Evolutionary conservation across 2,113 vertebrate species (phyloP).

Genomic region (Oncorhynchus clarkii): DNA sequence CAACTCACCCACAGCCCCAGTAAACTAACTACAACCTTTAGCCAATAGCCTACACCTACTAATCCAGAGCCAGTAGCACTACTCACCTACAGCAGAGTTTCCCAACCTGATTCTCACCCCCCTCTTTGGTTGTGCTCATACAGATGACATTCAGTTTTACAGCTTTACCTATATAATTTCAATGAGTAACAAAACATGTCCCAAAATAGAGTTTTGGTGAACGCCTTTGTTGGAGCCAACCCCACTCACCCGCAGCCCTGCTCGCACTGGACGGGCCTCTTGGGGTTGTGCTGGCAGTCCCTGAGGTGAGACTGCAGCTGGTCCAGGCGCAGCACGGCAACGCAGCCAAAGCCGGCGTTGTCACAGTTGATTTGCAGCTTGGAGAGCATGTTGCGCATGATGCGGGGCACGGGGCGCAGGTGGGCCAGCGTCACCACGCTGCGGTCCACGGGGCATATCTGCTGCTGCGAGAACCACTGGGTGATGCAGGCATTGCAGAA

Average conservation of each 20-base stretch:
- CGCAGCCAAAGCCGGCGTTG: conserved; percentile 86
- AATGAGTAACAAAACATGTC: too few relatives aligned
- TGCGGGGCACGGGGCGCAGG: conserved; percentile 85
- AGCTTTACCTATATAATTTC: too few relatives aligned
- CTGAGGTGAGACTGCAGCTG: conserved; percentile 87
- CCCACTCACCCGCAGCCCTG: conserved; percentile 82
- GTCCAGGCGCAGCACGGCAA: conserved; percentile 83
- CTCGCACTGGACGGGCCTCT: conserved; percentile 85
- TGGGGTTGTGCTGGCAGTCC: conserved; percentile 89
- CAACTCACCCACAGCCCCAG: too few relatives aligned
- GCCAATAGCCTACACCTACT: too few relatives aligned
- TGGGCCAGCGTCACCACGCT: conserved; percentile 88
- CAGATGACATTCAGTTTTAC: too few relatives aligned
- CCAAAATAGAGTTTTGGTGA: too few relatives aligned
- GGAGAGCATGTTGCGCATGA: conserved; percentile 93
- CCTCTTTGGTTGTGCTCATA: too few relatives aligned
- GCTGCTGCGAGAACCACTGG: conserved; percentile 91
- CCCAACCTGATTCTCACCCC: too few relatives aligned
- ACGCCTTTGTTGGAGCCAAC: neutral
- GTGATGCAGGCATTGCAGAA: conserved; percentile 81
- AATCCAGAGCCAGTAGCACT: too few relatives aligned
- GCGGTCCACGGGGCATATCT: conserved; percentile 88
- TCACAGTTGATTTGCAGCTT: conserved; percentile 89
- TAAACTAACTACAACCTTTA: too few relatives aligned
- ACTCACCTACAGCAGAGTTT: too few relatives aligned